Percentiles rank a stretch among this genome's conserved stretches.
These are phyloP conservation scores for Bombus cullumanus DNA, from an alignment of 1,140 invertebrate species.

Conservation along the genomic window DNA sequence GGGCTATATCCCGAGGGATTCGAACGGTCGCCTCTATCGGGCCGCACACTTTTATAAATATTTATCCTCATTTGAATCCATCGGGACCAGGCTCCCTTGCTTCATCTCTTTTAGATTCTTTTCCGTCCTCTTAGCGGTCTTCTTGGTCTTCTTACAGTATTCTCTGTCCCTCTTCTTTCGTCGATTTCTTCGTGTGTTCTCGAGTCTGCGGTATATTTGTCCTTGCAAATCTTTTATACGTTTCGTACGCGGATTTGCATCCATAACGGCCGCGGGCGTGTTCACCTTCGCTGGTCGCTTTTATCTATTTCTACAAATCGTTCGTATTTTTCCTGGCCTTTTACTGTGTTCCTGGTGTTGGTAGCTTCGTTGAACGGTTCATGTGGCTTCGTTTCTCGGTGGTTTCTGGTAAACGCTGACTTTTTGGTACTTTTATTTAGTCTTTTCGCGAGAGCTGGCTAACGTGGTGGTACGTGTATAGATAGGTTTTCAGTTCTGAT, in stretches of 20 bases:
- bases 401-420: background rate
- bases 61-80: slow-evolving; percentile 81
- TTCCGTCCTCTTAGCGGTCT: background rate
- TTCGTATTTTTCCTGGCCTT: background rate
- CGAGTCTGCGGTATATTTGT: slow-evolving; percentile 70
- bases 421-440: too few relatives aligned
- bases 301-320: too few relatives aligned
- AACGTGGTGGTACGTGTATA: too few relatives aligned
- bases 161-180: background rate
- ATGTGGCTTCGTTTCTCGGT: background rate
- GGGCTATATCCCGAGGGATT: slow-evolving; percentile 40
- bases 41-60: slow-evolving; percentile 79
- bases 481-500: background rate
- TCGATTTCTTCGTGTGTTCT: too few relatives aligned
- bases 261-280: slow-evolving; percentile 68
- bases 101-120: slow-evolving; percentile 6
- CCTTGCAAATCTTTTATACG: slow-evolving; percentile 79
- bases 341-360: background rate
- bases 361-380: background rate
- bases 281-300: background rate
- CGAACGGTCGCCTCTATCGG: slow-evolving; percentile 57
- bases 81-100: slow-evolving; percentile 48
- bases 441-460: too few relatives aligned
- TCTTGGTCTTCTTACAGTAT: background rate
- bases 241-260: slow-evolving; percentile 77